Percentiles rank a stretch among this genome's conserved stretches.
phyloP scores from a whole-genome alignment of 2,113 vertebrate genomes.

The Pithys albifrons region DNA sequence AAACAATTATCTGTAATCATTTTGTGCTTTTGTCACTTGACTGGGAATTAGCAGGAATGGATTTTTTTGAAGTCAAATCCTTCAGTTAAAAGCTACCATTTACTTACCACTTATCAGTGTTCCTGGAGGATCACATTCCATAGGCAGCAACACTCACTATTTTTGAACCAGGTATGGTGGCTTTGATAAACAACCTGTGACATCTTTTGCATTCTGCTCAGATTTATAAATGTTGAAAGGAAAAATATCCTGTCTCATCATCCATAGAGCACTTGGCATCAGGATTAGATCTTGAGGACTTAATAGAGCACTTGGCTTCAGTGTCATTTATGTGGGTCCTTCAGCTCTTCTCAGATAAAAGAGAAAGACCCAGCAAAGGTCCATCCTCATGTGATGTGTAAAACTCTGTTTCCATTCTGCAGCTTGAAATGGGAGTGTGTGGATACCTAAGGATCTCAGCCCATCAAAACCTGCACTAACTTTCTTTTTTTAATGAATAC shows the following conservation, averaged over 20 bases:
- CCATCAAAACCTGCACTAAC: background rate
- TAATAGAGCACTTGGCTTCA: background rate
- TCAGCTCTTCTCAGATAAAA: background rate
- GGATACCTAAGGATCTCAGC: background rate
- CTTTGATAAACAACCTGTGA: slow-evolving; percentile 3
- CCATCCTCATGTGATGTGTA: background rate
- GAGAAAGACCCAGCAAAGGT: background rate
- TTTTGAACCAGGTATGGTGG: background rate
- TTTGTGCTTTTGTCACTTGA: background rate
- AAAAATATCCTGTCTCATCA: background rate
- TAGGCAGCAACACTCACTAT: background rate
- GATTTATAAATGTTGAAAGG: background rate
- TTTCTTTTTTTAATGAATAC: background rate
- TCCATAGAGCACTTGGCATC: background rate
- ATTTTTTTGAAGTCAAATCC: background rate
- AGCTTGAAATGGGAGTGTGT: background rate
- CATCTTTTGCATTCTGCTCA: background rate
- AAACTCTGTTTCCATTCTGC: background rate
- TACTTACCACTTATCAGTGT: background rate
- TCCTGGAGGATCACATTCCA: background rate
- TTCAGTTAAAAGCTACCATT: background rate
- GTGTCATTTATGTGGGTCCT: background rate
- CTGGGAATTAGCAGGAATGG: background rate
- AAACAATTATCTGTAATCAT: background rate
- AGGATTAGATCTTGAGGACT: background rate